Conservation (phyloP, 2,888 invertebrate species). For the Nomada ruficornis region DNA sequence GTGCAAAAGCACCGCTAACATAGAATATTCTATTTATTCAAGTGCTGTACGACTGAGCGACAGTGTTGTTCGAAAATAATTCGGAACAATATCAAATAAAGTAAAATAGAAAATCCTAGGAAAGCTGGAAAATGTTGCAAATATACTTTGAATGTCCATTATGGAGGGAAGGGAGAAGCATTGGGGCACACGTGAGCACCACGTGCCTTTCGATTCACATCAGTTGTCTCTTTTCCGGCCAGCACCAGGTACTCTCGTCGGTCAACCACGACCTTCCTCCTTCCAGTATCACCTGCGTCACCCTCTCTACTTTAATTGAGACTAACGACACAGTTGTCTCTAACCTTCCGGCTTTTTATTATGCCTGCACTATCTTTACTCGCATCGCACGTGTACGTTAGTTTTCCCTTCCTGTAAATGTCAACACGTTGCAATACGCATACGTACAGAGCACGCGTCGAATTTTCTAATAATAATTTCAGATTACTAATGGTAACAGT, state of each 20-base stretch:
- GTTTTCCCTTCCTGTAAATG: background rate
- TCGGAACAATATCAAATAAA: too few relatives aligned
- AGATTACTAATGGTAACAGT: background rate
- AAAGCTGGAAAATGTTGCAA: too few relatives aligned
- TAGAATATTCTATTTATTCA: too few relatives aligned
- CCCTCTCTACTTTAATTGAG: conserved; percentile 31
- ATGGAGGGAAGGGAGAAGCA: background rate
- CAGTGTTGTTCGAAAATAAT: too few relatives aligned
- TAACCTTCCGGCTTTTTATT: conserved; percentile 10
- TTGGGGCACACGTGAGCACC: background rate
- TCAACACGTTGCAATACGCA: too few relatives aligned
- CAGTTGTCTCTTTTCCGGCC: conserved; percentile 18
- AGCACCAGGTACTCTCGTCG: conserved; percentile 12
- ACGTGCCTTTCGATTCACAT: conserved; percentile 25
- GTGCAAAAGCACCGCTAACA: too few relatives aligned
- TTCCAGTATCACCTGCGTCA: conserved; percentile 32
- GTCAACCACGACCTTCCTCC: conserved; percentile 36
- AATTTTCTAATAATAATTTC: too few relatives aligned
- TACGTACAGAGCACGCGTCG: too few relatives aligned
- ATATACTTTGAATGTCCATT: too few relatives aligned
- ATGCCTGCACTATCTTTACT: background rate
- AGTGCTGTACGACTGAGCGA: too few relatives aligned
- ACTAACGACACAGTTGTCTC: conserved; percentile 5
- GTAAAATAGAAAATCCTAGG: too few relatives aligned
- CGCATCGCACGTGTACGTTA: background rate